Percentiles rank a stretch among this genome's conserved stretches.
Evolutionary conservation across 2,888 invertebrate species (phyloP).

Genomic region (Yponomeuta evonymella): DNA sequence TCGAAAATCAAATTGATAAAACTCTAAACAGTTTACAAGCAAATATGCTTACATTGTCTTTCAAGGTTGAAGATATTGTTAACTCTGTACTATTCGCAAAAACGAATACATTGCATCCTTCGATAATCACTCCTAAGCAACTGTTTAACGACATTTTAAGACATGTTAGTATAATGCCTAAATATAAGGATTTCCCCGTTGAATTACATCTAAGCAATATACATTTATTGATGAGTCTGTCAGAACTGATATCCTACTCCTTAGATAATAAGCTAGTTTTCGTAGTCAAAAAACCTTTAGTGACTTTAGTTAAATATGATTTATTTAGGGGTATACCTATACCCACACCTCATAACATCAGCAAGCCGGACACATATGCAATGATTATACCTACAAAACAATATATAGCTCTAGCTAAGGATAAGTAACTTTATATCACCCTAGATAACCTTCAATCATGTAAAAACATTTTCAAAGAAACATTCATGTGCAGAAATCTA

Average conservation of each 20-base stretch:
- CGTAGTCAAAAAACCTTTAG: too few species aligned
- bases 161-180: neutral
- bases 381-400: neutral
- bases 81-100: too few species aligned
- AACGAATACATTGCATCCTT: slow-evolving; percentile 17
- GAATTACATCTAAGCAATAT: slow-evolving; percentile 3
- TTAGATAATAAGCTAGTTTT: too few species aligned
- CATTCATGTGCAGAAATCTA: neutral
- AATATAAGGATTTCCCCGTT: slow-evolving; percentile 8
- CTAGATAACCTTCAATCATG: neutral
- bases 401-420: neutral
- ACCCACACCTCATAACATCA: neutral
- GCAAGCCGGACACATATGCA: neutral
- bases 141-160: slow-evolving; percentile 1
- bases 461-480: neutral
- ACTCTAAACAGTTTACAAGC: too few species aligned
- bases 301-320: neutral
- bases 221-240: slow-evolving; percentile 12
- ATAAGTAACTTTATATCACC: neutral
- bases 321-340: neutral
- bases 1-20: too few species aligned
- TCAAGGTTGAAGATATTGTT: too few species aligned
- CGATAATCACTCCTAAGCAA: slow-evolving; percentile 17
- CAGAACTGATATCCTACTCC: slow-evolving; percentile 6
- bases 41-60: too few species aligned